Percentiles rank a stretch among this genome's conserved stretches.
These are phyloP conservation scores for Sabellastarte sp. DNA, from an alignment of 2,888 invertebrate species.

Conservation along the genomic window DNA sequence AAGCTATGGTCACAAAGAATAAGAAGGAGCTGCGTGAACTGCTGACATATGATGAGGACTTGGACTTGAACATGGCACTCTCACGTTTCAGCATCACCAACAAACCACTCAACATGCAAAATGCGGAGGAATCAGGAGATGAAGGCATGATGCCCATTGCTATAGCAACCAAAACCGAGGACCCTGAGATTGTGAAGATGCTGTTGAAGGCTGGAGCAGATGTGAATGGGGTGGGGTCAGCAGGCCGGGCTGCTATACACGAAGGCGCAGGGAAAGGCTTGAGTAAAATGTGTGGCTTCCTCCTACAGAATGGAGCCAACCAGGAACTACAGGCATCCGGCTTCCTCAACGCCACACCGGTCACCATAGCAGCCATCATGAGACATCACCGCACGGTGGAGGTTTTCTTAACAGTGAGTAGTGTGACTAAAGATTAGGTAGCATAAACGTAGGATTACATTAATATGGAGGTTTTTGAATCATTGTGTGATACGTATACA, in stretches of 20 bases:
- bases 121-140: conserved; percentile 11
- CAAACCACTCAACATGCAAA: neutral
- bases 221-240: conserved; percentile 23
- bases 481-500: too few relatives aligned
- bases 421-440: neutral
- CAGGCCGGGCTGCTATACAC: conserved; percentile 24
- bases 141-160: conserved; percentile 32
- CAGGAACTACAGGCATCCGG: conserved; percentile 22
- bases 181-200: conserved; percentile 18
- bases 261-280: conserved; percentile 27
- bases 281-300: conserved; percentile 22
- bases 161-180: conserved; percentile 20
- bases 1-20: conserved; percentile 14
- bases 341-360: conserved; percentile 27
- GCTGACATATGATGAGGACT: conserved; percentile 25
- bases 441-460: too few relatives aligned
- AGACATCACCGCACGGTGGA: conserved; percentile 21
- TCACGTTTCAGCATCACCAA: conserved; percentile 27
- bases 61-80: conserved; percentile 31
- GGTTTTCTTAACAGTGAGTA: conserved; percentile 21
- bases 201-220: conserved; percentile 20
- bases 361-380: conserved; percentile 20
- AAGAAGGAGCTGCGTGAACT: conserved; percentile 28
- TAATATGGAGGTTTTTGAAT: too few relatives aligned
- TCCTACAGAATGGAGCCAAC: conserved; percentile 22